Conservation (phyloP, 2,113 vertebrate genomes). For the Gallinago undulata region DNA sequence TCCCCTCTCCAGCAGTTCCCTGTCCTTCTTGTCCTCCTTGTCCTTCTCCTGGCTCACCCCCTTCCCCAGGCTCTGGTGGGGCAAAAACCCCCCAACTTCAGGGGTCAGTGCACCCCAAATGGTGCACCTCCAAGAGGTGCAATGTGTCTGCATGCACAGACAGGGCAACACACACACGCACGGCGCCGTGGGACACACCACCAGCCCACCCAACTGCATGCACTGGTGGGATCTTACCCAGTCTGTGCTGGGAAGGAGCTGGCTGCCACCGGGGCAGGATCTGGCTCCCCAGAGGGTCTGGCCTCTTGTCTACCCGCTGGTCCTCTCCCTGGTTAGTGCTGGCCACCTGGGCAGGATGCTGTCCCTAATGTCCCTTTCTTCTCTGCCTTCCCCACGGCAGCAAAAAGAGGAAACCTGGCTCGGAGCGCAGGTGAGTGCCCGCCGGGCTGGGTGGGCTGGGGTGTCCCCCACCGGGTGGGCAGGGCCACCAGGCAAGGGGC, state of each 20-base stretch:
- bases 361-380: constrained; percentile 48
- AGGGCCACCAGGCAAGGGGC: accelerated
- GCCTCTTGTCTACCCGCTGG: accelerated
- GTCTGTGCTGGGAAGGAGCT: not conserved
- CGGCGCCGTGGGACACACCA: accelerated
- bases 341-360: not conserved
- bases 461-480: not conserved
- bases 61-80: not conserved
- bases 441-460: not conserved
- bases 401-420: constrained; percentile 81
- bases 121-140: not conserved
- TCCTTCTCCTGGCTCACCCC: not conserved
- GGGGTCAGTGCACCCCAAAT: not conserved
- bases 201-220: not conserved
- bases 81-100: not conserved
- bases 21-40: no score
- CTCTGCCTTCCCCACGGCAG: constrained; percentile 55
- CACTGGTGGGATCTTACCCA: not conserved
- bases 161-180: not conserved
- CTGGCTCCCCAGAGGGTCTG: not conserved
- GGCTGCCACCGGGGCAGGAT: not conserved
- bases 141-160: accelerated
- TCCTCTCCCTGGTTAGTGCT: not conserved
- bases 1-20: no score
- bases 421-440: constrained; percentile 76